These are phyloP conservation scores for Colossoma macropomum DNA, from an alignment of 2,113 vertebrate genomes.

Conservation along the genomic window DNA sequence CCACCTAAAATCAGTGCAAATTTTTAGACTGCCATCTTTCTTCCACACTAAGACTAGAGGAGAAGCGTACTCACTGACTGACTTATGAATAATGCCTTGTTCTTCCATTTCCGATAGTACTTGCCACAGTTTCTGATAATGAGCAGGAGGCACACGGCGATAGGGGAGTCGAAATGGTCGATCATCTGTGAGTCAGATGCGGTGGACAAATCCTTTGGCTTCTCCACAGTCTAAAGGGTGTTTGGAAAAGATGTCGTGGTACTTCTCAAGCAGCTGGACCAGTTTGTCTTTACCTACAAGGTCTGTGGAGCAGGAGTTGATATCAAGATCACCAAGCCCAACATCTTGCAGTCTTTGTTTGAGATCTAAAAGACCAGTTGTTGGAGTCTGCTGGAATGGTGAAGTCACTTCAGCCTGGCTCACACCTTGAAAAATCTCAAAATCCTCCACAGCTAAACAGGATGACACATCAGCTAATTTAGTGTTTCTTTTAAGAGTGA, in stretches of 20 bases:
- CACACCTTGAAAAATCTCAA: no score
- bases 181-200: neutral
- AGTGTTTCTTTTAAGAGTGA: constrained; percentile 26
- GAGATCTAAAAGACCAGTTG: no score
- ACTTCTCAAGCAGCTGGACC: no score
- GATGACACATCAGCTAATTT: neutral
- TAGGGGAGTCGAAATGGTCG: neutral
- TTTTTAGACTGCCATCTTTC: neutral
- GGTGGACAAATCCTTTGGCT: neutral
- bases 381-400: no score
- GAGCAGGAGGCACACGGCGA: no score
- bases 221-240: no score
- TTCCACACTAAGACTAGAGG: neutral
- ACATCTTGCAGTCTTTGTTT: no score
- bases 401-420: no score
- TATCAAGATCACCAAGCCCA: neutral
- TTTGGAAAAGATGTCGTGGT: no score
- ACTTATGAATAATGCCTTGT: neutral
- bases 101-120: neutral
- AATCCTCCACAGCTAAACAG: neutral
- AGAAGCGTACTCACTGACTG: neutral
- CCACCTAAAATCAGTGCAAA: constrained; percentile 1
- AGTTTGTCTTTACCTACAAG: no score
- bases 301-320: neutral
- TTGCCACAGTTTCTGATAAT: no score